A percentile compares a stretch with the other conserved stretches of the same genome.
phyloP scores from a whole-genome alignment of 2,113 vertebrate species.

The Zeus faber region DNA sequence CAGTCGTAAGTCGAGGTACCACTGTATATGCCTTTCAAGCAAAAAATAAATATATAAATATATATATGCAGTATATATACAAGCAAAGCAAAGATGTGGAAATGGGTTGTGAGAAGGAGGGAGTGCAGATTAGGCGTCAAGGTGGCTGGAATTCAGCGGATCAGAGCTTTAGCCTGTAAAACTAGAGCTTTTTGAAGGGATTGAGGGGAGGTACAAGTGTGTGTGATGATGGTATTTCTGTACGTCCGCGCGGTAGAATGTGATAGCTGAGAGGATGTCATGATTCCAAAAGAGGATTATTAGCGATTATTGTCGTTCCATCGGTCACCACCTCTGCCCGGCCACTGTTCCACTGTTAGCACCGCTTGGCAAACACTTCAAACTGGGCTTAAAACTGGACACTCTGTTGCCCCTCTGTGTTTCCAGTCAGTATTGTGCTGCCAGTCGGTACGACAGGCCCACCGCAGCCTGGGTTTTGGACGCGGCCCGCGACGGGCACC shows the following conservation, averaged over 20 bases:
- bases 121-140: too few species aligned
- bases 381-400: neutral
- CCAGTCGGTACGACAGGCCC: slow-evolving; percentile 72
- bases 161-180: too few species aligned
- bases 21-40: too few species aligned
- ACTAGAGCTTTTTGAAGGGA: too few species aligned
- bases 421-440: slow-evolving; percentile 80
- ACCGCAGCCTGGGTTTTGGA: slow-evolving; percentile 73
- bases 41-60: too few species aligned
- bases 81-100: too few species aligned
- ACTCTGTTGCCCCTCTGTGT: slow-evolving; percentile 27
- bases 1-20: too few species aligned
- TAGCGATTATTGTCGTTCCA: slow-evolving; percentile 17
- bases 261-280: slow-evolving; percentile 12
- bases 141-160: too few species aligned
- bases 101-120: too few species aligned
- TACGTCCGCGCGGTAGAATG: slow-evolving; percentile 18
- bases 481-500: slow-evolving; percentile 53
- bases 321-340: slow-evolving; percentile 13
- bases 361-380: neutral
- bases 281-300: slow-evolving; percentile 36
- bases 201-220: too few species aligned
- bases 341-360: slow-evolving; percentile 1
- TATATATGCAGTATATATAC: too few species aligned
- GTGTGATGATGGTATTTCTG: neutral